Evolutionary conservation across 1,140 invertebrate species (phyloP), one percentile per base, ranked within the genome.

Genomic region (Scylla paramamosain): DNA sequence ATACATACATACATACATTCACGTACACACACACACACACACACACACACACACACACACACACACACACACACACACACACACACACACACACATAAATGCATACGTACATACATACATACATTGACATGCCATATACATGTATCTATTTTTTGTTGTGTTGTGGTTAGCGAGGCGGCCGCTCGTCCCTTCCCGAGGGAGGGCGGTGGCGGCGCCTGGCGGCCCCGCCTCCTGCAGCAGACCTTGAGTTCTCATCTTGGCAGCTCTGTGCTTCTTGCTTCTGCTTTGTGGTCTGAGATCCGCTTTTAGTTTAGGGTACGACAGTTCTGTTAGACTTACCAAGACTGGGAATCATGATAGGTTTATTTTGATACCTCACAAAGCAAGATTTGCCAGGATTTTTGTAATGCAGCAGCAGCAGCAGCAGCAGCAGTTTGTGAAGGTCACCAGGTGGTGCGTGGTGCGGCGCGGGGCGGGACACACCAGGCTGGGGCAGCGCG

Each of bases 361-460:
- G 92, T 95, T 95, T 95, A 95, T 95, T 95, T 95, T 95, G 94
- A 95, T 95, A 95, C 94, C 94, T 95, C 91, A 94, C 93, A 94
- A 94, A 94, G 89, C 88, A 94, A 94, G 93, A 94, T 91, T 92
- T 88, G 94, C 94, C 91, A 88, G 94, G 94, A 95, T 88, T 92
- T 95, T 93, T 95, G 94, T 95, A 89, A 95, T 93, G 94, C 94
- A 95, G 94, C 90, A 77, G 67, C 67, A 77, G 67, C 52, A 59
- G 52, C 52, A 59, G 52, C 52, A 59, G 52, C 52, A 59, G 52
- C 67, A 77, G n/a, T 77, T n/a, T 77, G 67, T 77, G n/a, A 77
- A 25, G 67, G n/a, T n/a, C 67, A 77, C 67, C 67, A 77, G 67
- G 67, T 20, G 20, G 6, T 20, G 67, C 6, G 67, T n/a, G 12